Percentiles rank a stretch among this genome's conserved stretches.
These are phyloP conservation scores for Cryptocheilus praepositus DNA, from an alignment of 2,888 invertebrate species.

Conservation along the genomic window DNA sequence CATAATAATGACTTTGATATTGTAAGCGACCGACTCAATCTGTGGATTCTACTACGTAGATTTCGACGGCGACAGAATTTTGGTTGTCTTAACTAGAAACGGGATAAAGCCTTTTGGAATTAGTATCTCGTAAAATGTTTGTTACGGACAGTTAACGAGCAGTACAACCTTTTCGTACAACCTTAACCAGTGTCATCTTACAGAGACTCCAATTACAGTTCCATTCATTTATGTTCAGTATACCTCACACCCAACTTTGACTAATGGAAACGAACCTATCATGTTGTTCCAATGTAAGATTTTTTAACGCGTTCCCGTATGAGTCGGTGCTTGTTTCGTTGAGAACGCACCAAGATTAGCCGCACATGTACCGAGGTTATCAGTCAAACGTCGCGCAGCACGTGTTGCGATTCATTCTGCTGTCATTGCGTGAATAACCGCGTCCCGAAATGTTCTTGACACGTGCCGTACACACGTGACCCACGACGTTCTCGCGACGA, in stretches of 20 bases:
- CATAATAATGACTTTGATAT: constrained; percentile 18
- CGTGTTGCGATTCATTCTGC: constrained; percentile 71
- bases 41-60: constrained; percentile 18
- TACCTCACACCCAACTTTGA: too few relatives aligned
- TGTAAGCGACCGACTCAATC: constrained; percentile 25
- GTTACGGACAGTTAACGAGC: not conserved
- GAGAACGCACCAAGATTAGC: constrained; percentile 57
- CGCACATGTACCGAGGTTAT: constrained; percentile 62
- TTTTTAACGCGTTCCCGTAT: too few relatives aligned
- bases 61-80: constrained; percentile 20
- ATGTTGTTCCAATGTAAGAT: too few relatives aligned
- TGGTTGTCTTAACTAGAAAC: constrained; percentile 19
- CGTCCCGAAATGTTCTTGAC: constrained; percentile 66
- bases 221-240: too few relatives aligned
- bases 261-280: too few relatives aligned
- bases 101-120: constrained; percentile 16
- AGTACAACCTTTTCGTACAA: not conserved
- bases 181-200: too few relatives aligned
- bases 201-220: too few relatives aligned
- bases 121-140: constrained; percentile 9
- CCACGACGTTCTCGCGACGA: constrained; percentile 21
- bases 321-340: too few relatives aligned
- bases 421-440: constrained; percentile 74
- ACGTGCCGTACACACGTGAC: constrained; percentile 57
- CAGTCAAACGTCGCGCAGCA: constrained; percentile 68